Evolutionary conservation across 2,797 vertebrate genomes (phyloP).

Genomic region (Astyanax mexicanus): DNA sequence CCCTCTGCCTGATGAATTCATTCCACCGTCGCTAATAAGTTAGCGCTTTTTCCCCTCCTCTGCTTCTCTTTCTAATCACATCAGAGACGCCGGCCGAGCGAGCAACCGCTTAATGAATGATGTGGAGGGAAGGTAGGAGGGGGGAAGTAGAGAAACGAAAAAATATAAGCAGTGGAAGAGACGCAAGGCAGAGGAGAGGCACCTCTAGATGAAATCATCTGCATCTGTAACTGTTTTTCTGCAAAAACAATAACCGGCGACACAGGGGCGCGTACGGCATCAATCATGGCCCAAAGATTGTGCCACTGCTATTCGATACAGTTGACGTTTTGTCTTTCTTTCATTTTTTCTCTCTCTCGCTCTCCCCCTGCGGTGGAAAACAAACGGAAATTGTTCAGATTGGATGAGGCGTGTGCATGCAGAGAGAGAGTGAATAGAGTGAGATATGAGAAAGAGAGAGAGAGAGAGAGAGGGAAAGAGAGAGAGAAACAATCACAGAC

Average conservation of each 20-base stretch:
- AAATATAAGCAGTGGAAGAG: neutral
- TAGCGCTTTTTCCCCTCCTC: conserved; percentile 60
- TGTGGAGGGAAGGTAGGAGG: conserved; percentile 46
- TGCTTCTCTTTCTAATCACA: conserved; percentile 49
- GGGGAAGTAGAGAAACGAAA: neutral
- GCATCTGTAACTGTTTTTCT: conserved; percentile 46
- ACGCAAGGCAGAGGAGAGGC: neutral
- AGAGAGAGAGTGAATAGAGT: neutral
- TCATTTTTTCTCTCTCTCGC: neutral
- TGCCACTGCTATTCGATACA: neutral
- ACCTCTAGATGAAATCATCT: conserved; percentile 47
- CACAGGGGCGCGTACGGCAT: conserved; percentile 46
- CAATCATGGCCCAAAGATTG: conserved; percentile 52
- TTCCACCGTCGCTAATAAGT: conserved; percentile 64
- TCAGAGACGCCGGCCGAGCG: conserved; percentile 58
- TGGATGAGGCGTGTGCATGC: neutral
- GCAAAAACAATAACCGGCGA: conserved; percentile 57
- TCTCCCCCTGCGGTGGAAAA: conserved; percentile 34
- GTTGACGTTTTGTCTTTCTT: neutral
- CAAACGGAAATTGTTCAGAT: conserved; percentile 39
- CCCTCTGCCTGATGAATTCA: conserved; percentile 55
- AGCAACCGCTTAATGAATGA: conserved; percentile 76
- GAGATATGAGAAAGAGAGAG: neutral
- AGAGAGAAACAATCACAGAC: neutral
- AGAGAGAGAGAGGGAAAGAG: neutral